Conservation (phyloP, 2,888 invertebrate species). For the Ferdinandea cuprea region DNA sequence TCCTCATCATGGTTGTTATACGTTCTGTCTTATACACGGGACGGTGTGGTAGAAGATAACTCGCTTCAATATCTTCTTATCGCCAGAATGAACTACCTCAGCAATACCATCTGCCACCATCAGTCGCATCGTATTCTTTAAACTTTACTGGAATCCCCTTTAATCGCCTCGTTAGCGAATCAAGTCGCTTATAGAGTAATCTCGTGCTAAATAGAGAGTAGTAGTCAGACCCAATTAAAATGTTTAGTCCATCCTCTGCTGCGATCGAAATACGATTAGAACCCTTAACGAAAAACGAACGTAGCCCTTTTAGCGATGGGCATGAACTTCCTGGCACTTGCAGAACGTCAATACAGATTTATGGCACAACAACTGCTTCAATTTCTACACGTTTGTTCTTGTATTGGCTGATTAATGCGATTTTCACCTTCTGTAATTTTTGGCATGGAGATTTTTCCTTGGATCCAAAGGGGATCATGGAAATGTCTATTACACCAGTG, state of each 20-base stretch:
- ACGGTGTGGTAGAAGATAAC: slow-evolving; percentile 29
- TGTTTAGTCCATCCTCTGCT: no score
- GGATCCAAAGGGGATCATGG: slow-evolving; percentile 17
- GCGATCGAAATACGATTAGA: no score
- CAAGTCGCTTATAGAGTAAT: slow-evolving; percentile 15
- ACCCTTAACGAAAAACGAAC: no score
- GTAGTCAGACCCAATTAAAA: no score
- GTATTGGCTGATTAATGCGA: slow-evolving; percentile 5
- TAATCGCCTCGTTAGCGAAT: slow-evolving; percentile 15
- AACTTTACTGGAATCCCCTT: slow-evolving; percentile 2
- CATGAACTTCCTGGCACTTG: slow-evolving; percentile 1
- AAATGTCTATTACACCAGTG: slow-evolving; percentile 1
- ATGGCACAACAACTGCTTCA: no score
- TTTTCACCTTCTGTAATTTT: slow-evolving; percentile 6
- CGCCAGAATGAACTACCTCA: background rate
- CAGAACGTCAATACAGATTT: slow-evolving; percentile 18
- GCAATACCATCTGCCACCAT: slow-evolving; percentile 13
- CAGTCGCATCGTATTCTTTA: background rate
- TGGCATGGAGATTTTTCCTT: background rate
- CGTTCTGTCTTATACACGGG: no score
- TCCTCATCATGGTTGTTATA: no score
- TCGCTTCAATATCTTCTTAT: slow-evolving; percentile 1
- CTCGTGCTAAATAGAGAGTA: no score
- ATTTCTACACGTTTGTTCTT: slow-evolving; percentile 2
- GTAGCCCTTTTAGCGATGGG: no score